Evolutionary conservation across 37 sponge, comb jelly and placozoan genomes (phyloP).

Genomic region (Cladorhizidae sp.): DNA sequence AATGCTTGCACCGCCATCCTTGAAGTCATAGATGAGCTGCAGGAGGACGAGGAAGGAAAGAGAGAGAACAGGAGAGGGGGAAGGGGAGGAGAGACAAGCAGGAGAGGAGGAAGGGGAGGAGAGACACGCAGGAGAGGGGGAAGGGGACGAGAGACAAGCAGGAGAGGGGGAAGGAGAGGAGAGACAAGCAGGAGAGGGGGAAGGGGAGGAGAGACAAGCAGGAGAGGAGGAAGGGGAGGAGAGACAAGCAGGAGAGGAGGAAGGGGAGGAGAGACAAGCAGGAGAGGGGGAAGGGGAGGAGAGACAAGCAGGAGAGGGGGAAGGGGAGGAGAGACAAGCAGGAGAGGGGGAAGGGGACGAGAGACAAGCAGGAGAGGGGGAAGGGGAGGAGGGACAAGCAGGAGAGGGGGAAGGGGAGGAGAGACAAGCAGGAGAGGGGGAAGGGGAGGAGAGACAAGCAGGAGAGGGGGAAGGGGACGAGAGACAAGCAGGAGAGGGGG

Average conservation of each 20-base stretch:
- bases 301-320: no score
- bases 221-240: not conserved
- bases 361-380: not conserved
- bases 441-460: not conserved
- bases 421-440: not conserved
- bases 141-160: not conserved
- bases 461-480: not conserved
- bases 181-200: not conserved
- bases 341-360: not conserved
- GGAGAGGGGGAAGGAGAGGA: not conserved
- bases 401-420: not conserved
- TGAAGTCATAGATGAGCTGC: conserved; percentile 73
- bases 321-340: not conserved
- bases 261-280: no score
- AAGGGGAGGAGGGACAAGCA: not conserved
- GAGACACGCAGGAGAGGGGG: not conserved
- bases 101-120: not conserved
- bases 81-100: not conserved
- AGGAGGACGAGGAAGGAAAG: not conserved
- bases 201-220: not conserved
- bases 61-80: not conserved
- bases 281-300: not conserved
- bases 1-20: conserved; percentile 53
- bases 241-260: no score
- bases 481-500: no score